Evolutionary conservation across 2,113 vertebrate species (phyloP).

Genomic region (Thamnaconus septentrionalis): DNA sequence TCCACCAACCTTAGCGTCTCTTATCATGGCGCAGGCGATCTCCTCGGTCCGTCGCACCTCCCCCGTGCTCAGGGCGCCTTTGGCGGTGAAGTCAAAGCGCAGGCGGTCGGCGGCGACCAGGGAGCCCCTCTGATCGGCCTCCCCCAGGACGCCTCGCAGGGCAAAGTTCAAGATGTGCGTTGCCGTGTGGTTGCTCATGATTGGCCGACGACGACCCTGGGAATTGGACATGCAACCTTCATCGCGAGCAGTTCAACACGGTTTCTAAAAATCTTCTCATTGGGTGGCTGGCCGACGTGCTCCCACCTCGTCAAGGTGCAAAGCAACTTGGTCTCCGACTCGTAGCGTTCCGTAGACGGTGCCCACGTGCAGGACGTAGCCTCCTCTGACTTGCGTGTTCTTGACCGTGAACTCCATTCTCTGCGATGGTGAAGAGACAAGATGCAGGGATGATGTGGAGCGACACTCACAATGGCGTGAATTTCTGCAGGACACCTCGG

Average conservation of each 20-base stretch:
- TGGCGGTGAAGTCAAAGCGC: conserved; percentile 95
- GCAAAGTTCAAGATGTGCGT: conserved; percentile 97
- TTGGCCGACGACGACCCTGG: conserved; percentile 85
- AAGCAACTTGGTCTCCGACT: conserved; percentile 85
- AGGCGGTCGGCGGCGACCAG: conserved; percentile 92
- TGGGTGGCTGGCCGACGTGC: not conserved
- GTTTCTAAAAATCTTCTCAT: too few relatives aligned
- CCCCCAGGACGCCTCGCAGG: conserved; percentile 88
- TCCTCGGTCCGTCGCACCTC: conserved; percentile 87
- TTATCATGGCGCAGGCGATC: conserved; percentile 84
- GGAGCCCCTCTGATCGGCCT: conserved; percentile 94
- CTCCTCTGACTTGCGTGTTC: conserved; percentile 92
- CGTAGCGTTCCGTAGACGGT: conserved; percentile 87
- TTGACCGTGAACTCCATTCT: conserved; percentile 95
- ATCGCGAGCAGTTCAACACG: too few relatives aligned
- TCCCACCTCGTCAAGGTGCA: conserved; percentile 91
- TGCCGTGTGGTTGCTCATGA: conserved; percentile 98
- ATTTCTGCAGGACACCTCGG: too few relatives aligned
- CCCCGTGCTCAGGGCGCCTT: conserved; percentile 87
- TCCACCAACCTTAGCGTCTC: conserved; percentile 85
- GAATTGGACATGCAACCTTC: not conserved
- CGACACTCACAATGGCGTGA: too few relatives aligned
- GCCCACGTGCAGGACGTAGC: conserved; percentile 90
- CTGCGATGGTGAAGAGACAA: conserved; percentile 64
- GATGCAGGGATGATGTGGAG: too few relatives aligned